phyloP scores from a whole-genome alignment of 92 coral and sea anemone species.

The Phenganax marumi region DNA sequence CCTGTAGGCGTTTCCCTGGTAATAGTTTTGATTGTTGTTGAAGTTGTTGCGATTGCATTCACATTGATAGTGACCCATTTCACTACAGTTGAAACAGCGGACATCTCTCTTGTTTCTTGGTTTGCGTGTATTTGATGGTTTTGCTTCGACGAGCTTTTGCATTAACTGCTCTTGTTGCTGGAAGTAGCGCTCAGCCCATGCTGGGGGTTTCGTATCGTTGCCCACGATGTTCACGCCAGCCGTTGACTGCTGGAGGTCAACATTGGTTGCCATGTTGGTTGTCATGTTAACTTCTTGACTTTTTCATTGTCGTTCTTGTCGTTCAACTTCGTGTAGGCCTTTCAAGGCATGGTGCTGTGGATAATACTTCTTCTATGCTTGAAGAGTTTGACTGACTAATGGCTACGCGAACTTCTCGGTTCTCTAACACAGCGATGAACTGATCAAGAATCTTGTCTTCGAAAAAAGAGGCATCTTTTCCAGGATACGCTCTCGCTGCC shows the following conservation, averaged over 20 bases:
- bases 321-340: slow-evolving; percentile 20
- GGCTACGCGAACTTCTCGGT: slow-evolving; percentile 32
- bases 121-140: not conserved
- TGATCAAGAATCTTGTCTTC: slow-evolving; percentile 42
- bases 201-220: slow-evolving; percentile 2
- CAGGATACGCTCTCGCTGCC: slow-evolving; percentile 31
- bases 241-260: not conserved
- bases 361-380: slow-evolving; percentile 24
- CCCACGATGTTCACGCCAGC: slow-evolving; percentile 36
- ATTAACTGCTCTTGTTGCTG: not conserved
- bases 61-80: not conserved
- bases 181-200: not conserved
- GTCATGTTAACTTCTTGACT: too few species aligned
- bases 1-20: slow-evolving; percentile 29
- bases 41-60: not conserved
- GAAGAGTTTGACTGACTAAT: slow-evolving; percentile 23
- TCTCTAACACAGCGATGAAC: slow-evolving; percentile 25
- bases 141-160: not conserved
- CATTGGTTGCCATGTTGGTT: slow-evolving; percentile 30
- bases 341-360: slow-evolving; percentile 22
- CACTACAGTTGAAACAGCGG: slow-evolving; percentile 7
- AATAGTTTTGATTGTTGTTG: not conserved
- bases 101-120: not conserved
- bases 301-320: not conserved
- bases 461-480: slow-evolving; percentile 16